These are phyloP conservation scores for Mystacornis crossleyi DNA, from an alignment of 2,113 vertebrate species.

Conservation along the genomic window DNA sequence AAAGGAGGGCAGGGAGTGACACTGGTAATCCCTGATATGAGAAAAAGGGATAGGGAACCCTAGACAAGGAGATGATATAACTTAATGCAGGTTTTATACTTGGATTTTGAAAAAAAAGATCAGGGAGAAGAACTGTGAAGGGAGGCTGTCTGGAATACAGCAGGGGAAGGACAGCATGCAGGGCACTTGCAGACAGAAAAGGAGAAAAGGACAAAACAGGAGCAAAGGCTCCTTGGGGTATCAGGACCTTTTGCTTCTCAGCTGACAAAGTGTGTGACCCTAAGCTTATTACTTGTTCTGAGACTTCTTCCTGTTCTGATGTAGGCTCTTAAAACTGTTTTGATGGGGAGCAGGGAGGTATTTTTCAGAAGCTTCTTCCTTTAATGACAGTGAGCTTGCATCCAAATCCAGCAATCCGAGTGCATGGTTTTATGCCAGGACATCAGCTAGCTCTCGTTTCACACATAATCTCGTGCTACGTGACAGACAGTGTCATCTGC, in stretches of 20 bases:
- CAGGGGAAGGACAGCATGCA: background rate
- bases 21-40: background rate
- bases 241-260: background rate
- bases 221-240: background rate
- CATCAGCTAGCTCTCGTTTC: background rate
- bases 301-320: background rate
- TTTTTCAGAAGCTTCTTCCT: background rate
- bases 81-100: background rate
- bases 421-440: background rate
- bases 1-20: background rate
- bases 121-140: background rate
- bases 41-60: background rate
- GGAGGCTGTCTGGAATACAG: background rate
- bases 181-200: background rate
- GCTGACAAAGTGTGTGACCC: background rate
- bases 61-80: background rate
- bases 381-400: background rate
- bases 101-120: background rate
- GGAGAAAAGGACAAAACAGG: background rate
- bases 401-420: background rate
- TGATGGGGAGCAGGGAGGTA: background rate
- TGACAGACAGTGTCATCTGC: conserved; percentile 5
- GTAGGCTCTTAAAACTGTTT: background rate
- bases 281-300: background rate
- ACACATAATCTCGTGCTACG: background rate